Percentiles rank a stretch among this genome's conserved stretches.
Evolutionary conservation across 2,797 vertebrate species (phyloP).

Genomic region (Setipinna tenuifilis): DNA sequence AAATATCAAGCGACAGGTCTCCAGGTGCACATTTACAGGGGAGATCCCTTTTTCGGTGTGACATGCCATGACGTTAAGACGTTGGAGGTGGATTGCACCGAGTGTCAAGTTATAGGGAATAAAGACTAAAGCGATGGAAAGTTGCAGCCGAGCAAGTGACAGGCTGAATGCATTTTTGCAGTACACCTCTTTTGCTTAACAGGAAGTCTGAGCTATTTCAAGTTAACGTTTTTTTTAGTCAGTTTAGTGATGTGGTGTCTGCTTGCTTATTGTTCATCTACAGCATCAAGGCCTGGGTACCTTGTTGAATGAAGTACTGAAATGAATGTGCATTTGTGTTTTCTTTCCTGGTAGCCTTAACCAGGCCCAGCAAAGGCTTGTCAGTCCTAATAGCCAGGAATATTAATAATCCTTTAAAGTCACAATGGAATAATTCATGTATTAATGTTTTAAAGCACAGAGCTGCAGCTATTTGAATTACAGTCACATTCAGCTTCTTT

Average conservation of each 20-base stretch:
- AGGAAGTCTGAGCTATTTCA: conserved; percentile 21
- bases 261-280: background rate
- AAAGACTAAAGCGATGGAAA: background rate
- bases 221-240: background rate
- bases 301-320: background rate
- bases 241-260: background rate
- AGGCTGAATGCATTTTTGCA: background rate
- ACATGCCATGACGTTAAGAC: too few relatives aligned
- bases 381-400: background rate
- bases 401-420: background rate
- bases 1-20: too few relatives aligned
- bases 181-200: background rate
- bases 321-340: background rate
- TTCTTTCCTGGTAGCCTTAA: background rate
- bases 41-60: too few relatives aligned
- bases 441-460: background rate
- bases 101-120: too few relatives aligned
- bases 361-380: too few relatives aligned
- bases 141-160: background rate
- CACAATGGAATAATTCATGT: background rate
- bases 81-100: too few relatives aligned
- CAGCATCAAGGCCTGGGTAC: background rate
- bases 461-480: background rate
- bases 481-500: background rate
- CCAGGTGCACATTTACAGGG: too few relatives aligned